Base-by-base conservation (phyloP, 2,888 invertebrate genomes). In the Melinaea marsaeus region DNA sequence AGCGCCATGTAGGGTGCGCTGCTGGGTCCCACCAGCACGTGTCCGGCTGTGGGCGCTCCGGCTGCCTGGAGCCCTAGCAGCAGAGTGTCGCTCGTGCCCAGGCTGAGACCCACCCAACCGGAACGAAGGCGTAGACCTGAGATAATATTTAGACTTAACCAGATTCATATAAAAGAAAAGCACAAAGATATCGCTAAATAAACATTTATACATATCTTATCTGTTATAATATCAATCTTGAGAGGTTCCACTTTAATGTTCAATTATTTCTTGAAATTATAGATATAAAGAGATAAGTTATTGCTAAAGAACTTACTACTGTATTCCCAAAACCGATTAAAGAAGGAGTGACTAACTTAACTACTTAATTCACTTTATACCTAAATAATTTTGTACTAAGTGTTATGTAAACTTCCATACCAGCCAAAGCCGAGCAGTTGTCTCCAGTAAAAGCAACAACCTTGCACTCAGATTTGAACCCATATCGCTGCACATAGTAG, bases 401-500 rank as follows among this genome's bases (percentile, higher is more conserved):
- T 22, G 11, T 45, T 33, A 55, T 55, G 13, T 32, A 13, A 1
- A 58, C n/a, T 11, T 35, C n/a, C 22, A 33, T 85, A 93, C 96
- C 96, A 69, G 95, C 94, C 33, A 97, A 85, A 0, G 97, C 95
- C 2, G 96, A 95, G 34, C 97, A 96, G 92, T 99, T 99, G 83
- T 99, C 99, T 0, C 99, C 99, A 0, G 98, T 98, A 83, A 98
- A 98, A 0, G 97, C 95, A 3, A 97, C 91, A 2, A 99, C 93
- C 75, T 93, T 91, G 80, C 99, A 99, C 13, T 94, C 92, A 0
- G 94, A 84, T 68, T 93, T 92, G 85, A 99, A 98, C 13, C 96
- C 95, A 85, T 97, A 99, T 65, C 97, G 92, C 69, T 95, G 94
- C 6, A 96, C 95, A 85, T 95, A 96, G 86, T 98, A 99, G 0